Percentiles rank a stretch among this genome's conserved stretches.
phyloP scores from a whole-genome alignment of 2,113 vertebrate species.

The Syngnathus scovelli region DNA sequence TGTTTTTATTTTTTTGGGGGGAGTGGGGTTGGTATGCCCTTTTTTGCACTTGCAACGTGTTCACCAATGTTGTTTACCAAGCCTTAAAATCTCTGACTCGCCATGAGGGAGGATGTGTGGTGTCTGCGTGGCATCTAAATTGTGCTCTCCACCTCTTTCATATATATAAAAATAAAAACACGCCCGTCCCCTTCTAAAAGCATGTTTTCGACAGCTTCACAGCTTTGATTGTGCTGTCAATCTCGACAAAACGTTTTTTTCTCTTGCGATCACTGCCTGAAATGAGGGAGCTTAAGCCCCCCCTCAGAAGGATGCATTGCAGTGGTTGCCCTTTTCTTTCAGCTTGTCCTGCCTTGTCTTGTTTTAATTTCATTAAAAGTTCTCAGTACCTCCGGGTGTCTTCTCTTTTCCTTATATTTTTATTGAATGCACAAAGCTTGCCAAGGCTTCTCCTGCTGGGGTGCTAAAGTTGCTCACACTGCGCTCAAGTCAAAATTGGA shows the following conservation, averaged over 20 bases:
- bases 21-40: background rate
- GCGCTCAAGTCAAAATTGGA: constrained; percentile 37
- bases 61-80: background rate
- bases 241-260: constrained; percentile 28
- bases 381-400: constrained; percentile 25
- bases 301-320: constrained; percentile 34
- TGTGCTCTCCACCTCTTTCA: background rate
- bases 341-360: constrained; percentile 49
- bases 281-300: constrained; percentile 19
- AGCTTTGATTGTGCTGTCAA: constrained; percentile 51
- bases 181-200: background rate
- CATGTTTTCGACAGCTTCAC: constrained; percentile 26
- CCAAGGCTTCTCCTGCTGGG: constrained; percentile 33
- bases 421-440: constrained; percentile 24
- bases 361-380: constrained; percentile 69
- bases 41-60: background rate
- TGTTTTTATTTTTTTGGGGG: background rate
- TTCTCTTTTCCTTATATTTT: constrained; percentile 4
- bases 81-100: background rate
- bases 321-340: constrained; percentile 55
- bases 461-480: constrained; percentile 26
- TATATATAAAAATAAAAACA: background rate
- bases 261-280: constrained; percentile 27
- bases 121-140: background rate
- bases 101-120: background rate